Conservation (phyloP, 2,113 vertebrate genomes). For the Noctilio leporinus region DNA sequence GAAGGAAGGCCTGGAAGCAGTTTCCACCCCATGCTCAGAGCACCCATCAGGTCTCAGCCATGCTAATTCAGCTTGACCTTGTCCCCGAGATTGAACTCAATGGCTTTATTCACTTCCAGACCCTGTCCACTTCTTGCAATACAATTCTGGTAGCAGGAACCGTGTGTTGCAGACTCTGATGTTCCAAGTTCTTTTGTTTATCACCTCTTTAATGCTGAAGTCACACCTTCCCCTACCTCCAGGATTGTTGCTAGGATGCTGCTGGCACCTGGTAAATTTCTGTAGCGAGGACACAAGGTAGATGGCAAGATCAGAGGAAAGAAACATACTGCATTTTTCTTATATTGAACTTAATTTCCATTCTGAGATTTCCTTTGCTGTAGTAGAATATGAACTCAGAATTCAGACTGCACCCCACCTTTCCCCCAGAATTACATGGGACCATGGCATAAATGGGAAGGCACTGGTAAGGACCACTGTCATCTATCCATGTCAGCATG, state of each 20-base stretch:
- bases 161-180: neutral
- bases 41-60: neutral
- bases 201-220: neutral
- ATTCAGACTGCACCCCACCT: neutral
- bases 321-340: neutral
- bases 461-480: neutral
- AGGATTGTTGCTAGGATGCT: neutral
- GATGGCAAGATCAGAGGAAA: neutral
- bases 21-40: neutral
- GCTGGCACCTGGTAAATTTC: neutral
- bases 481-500: no score
- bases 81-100: neutral
- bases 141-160: neutral
- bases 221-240: neutral
- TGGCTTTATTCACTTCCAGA: neutral
- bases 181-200: neutral
- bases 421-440: neutral
- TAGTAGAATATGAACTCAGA: neutral
- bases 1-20: neutral
- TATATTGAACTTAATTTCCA: neutral
- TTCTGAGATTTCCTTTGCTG: neutral
- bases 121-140: neutral
- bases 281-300: neutral
- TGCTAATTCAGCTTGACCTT: neutral
- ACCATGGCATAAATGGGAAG: neutral